Conservation (phyloP, 2,797 vertebrate genomes). For the Cichlasoma orientale region DNA sequence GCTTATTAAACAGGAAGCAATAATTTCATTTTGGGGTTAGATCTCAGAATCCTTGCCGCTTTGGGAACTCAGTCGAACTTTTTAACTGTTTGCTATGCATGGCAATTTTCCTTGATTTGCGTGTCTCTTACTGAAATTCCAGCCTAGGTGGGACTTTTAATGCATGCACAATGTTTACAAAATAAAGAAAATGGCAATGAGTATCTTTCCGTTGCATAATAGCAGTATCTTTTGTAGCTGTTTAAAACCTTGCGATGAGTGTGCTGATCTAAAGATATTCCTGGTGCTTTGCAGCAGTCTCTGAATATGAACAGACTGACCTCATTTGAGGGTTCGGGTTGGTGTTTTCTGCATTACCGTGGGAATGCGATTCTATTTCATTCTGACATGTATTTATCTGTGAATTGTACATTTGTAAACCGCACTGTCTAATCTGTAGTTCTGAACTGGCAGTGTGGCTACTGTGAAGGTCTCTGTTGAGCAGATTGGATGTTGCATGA, state of each 20-base stretch:
- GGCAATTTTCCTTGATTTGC: neutral
- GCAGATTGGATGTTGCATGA: constrained; percentile 9
- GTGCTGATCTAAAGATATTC: constrained; percentile 25
- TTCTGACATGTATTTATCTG: constrained; percentile 16
- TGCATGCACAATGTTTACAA: neutral
- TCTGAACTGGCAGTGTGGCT: neutral
- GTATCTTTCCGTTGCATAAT: neutral
- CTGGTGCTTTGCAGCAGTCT: constrained; percentile 13
- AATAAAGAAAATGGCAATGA: neutral
- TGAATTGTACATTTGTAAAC: neutral
- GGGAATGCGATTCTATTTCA: constrained; percentile 13
- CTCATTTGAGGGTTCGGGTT: constrained; percentile 25
- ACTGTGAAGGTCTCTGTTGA: neutral
- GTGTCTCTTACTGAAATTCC: neutral
- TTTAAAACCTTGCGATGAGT: constrained; percentile 4
- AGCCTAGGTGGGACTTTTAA: neutral
- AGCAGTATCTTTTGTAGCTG: neutral
- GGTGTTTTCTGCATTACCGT: constrained; percentile 5
- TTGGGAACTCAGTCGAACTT: neutral
- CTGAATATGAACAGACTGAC: constrained; percentile 15
- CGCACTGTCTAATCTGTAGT: neutral
- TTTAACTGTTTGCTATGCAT: neutral
- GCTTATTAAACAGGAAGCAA: neutral
- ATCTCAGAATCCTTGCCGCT: neutral
- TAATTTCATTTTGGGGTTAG: neutral